Percentiles rank a stretch among this genome's conserved stretches.
Conservation (phyloP, 2,888 invertebrate species). For the Sericinus montela region DNA sequence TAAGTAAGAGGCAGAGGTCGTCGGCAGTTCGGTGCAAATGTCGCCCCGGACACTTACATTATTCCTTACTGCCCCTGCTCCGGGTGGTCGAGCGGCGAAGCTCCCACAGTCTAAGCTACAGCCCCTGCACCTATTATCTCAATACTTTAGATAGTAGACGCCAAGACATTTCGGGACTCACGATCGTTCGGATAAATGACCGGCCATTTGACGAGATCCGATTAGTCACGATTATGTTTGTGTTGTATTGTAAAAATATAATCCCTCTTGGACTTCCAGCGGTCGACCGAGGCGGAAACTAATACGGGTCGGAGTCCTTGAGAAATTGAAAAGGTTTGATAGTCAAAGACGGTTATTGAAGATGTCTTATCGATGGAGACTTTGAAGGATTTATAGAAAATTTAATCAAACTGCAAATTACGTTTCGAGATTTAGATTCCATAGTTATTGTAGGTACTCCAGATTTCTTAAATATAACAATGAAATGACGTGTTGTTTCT, state of each 20-base stretch:
- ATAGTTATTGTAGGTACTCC: neutral
- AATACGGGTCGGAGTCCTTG: slow-evolving; percentile 32
- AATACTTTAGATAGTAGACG: slow-evolving; percentile 74
- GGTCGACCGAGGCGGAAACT: slow-evolving; percentile 39
- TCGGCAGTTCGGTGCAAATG: slow-evolving; percentile 78
- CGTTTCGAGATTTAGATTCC: slow-evolving; percentile 10
- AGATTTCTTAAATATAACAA: too few relatives aligned
- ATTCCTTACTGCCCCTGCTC: slow-evolving; percentile 58
- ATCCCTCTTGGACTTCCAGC: slow-evolving; percentile 48
- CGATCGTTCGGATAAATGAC: slow-evolving; percentile 71
- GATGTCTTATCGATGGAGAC: slow-evolving; percentile 42
- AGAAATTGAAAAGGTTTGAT: slow-evolving; percentile 63
- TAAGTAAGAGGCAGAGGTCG: slow-evolving; percentile 78
- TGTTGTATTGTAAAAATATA: slow-evolving; percentile 72
- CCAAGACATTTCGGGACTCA: slow-evolving; percentile 63
- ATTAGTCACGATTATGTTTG: slow-evolving; percentile 76
- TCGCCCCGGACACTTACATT: slow-evolving; percentile 77
- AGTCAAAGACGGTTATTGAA: slow-evolving; percentile 60
- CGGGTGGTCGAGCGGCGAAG: slow-evolving; percentile 16
- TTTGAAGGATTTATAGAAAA: slow-evolving; percentile 60
- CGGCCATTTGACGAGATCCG: slow-evolving; percentile 73
- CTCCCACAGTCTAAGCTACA: slow-evolving; percentile 30
- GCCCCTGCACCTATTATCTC: slow-evolving; percentile 74
- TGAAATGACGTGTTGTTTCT: neutral
- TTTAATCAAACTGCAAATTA: slow-evolving; percentile 49